Percentiles rank a stretch among this genome's conserved stretches.
Conservation (phyloP, 2,888 invertebrate genomes). For the Acanthosepion esculentum region DNA sequence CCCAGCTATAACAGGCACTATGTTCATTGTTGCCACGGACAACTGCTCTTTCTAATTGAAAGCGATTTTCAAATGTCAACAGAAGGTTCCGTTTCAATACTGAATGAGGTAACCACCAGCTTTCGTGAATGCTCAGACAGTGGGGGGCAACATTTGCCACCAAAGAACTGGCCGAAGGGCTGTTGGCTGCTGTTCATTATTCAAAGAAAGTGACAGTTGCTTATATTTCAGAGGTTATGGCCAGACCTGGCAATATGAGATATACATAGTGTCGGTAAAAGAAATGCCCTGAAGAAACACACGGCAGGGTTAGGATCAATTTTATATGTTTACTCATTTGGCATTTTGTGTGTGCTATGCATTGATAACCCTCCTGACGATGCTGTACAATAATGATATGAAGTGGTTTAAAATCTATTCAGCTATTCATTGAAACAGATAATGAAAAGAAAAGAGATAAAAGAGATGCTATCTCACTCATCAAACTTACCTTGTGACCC, state of each 20-base stretch:
- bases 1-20: neutral
- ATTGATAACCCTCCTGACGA: neutral
- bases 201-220: conserved; percentile 33
- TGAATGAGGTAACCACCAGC: neutral
- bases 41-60: conserved; percentile 33
- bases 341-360: neutral
- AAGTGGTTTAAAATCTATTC: neutral
- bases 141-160: conserved; percentile 20
- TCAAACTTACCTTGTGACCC: conserved; percentile 15
- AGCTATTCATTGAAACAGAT: neutral
- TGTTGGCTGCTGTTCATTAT: neutral
- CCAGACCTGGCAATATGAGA: neutral
- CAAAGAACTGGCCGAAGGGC: conserved; percentile 33
- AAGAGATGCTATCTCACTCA: neutral
- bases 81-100: neutral
- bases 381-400: neutral
- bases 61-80: conserved; percentile 14
- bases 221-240: conserved; percentile 21
- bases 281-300: conserved; percentile 11
- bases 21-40: conserved; percentile 3
- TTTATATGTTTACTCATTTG: conserved; percentile 33
- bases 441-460: conserved; percentile 18
- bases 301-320: conserved; percentile 20
- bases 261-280: neutral
- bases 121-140: neutral